Evolutionary conservation across 2,113 vertebrate species (phyloP).

Genomic region (Antigone vipio): DNA sequence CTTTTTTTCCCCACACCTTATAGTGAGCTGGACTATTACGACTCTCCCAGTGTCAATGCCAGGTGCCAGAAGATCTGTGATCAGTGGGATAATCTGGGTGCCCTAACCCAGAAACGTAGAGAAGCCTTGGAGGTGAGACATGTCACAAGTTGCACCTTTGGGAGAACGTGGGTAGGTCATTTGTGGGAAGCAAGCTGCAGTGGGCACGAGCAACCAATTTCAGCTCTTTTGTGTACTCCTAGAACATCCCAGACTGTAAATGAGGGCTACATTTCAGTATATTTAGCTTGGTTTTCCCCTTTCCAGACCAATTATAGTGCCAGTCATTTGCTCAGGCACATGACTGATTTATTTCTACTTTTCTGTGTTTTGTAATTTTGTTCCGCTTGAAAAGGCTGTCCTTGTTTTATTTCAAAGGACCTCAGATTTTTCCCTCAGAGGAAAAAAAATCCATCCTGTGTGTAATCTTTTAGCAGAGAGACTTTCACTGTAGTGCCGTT

Average conservation of each 20-base stretch:
- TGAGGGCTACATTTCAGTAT: not conserved
- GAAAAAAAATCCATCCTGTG: not conserved
- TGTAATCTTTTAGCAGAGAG: not conserved
- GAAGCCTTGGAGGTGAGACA: conserved; percentile 91
- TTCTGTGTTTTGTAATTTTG: not conserved
- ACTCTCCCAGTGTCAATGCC: conserved; percentile 95
- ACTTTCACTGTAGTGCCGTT: not conserved
- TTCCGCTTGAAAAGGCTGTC: not conserved
- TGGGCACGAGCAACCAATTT: not conserved
- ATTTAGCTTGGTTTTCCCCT: not conserved
- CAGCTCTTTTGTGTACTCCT: not conserved
- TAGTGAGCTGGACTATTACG: conserved; percentile 98
- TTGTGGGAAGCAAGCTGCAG: not conserved
- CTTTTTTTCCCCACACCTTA: not conserved
- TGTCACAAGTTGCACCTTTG: not conserved
- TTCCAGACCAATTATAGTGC: not conserved
- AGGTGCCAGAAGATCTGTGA: conserved; percentile 98
- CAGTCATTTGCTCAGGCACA: not conserved
- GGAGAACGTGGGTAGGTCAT: not conserved
- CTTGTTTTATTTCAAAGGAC: not conserved
- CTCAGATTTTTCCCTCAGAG: not conserved
- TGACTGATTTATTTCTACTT: not conserved
- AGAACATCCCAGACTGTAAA: not conserved
- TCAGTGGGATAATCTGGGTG: conserved; percentile 94
- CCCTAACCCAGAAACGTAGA: conserved; percentile 91